phyloP scores from a whole-genome alignment of 2,888 invertebrate species.

The Pristionchus arcanus region DNA sequence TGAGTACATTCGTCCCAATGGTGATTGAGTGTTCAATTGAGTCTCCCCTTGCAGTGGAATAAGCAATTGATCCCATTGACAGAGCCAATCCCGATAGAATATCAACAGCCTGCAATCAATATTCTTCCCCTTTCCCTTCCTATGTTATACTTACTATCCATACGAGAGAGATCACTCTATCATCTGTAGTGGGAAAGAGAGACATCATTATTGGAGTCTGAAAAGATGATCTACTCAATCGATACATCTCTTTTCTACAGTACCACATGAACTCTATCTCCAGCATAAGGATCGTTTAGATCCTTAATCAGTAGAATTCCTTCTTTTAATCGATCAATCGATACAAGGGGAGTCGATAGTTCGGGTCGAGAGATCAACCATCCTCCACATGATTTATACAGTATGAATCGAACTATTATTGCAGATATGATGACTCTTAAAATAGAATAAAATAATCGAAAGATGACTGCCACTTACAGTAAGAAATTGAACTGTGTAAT shows the following conservation, averaged over 20 bases:
- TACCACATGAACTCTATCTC: conserved; percentile 51
- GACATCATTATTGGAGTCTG: conserved; percentile 22
- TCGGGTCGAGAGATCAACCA: conserved; percentile 55
- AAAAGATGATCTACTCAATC: not conserved
- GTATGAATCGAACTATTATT: conserved; percentile 18
- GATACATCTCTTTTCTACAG: not conserved
- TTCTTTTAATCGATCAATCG: conserved; percentile 53
- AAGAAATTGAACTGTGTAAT: not conserved
- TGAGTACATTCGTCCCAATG: conserved; percentile 40
- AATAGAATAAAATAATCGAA: not conserved
- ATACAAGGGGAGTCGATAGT: conserved; percentile 57
- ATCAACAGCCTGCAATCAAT: conserved; percentile 24
- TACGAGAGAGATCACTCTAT: not conserved
- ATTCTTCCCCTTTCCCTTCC: not conserved
- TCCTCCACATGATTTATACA: conserved; percentile 21
- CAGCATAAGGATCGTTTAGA: conserved; percentile 14
- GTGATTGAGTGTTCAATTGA: not conserved
- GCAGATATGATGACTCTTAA: conserved; percentile 8
- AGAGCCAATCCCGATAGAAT: conserved; percentile 34
- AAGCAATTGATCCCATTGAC: not conserved
- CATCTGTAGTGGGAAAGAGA: not conserved
- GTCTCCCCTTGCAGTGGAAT: not conserved
- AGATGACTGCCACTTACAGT: not conserved
- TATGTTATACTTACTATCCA: not conserved
- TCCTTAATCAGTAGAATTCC: conserved; percentile 28